Evolutionary conservation across 53 echinoderm and acorn worm genomes (phyloP).

Genomic region (Luidia sarsii): DNA sequence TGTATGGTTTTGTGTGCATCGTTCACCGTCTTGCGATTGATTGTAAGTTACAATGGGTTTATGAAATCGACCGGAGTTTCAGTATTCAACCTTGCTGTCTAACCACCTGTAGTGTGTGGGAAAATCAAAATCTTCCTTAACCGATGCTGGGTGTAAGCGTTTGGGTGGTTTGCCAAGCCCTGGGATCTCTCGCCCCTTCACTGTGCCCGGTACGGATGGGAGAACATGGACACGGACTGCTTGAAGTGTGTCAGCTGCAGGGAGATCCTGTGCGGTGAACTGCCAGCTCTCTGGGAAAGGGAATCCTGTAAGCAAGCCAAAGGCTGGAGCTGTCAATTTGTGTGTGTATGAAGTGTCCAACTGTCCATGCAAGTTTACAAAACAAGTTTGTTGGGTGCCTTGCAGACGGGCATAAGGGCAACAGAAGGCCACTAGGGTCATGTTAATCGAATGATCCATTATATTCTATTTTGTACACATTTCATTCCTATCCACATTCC

Average conservation of each 20-base stretch:
- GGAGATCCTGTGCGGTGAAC: constrained; percentile 73
- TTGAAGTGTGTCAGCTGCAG: constrained; percentile 94
- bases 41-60: no score
- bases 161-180: constrained; percentile 92
- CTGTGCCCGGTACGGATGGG: constrained; percentile 94
- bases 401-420: no score
- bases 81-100: background rate
- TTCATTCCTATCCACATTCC: no score
- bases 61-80: background rate
- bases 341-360: no score
- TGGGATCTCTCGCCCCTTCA: constrained; percentile 63
- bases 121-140: constrained; percentile 17
- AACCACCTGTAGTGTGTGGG: background rate
- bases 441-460: no score
- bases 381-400: no score
- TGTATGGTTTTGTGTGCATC: no score
- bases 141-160: constrained; percentile 47
- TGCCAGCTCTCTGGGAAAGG: constrained; percentile 76
- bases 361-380: no score
- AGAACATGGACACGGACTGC: constrained; percentile 74
- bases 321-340: no score
- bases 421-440: no score
- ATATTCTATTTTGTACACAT: no score
- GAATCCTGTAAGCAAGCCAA: constrained; percentile 61
- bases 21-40: no score